These are phyloP conservation scores for Cyrtonyx montezumae DNA, from an alignment of 2,113 vertebrate genomes.

Conservation along the genomic window DNA sequence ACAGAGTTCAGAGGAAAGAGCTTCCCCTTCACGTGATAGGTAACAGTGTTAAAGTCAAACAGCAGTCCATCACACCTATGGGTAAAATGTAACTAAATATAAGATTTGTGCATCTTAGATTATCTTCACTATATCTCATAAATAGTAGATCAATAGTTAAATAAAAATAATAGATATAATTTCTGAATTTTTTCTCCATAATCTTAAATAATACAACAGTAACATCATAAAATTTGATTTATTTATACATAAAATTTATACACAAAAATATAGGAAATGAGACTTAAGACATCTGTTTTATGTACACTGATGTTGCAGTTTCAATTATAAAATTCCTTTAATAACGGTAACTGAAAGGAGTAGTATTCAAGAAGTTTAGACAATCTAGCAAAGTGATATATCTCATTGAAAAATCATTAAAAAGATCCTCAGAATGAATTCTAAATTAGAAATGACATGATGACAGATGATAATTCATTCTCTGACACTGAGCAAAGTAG, in stretches of 20 bases:
- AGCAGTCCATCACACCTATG: not conserved
- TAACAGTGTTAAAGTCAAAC: not conserved
- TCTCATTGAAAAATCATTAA: slow-evolving; percentile 2
- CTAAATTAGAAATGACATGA: not conserved
- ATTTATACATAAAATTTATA: not conserved
- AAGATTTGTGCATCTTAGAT: not conserved
- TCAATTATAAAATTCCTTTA: not conserved
- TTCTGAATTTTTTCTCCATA: not conserved
- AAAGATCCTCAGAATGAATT: not conserved
- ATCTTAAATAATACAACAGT: not conserved
- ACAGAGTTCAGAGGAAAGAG: not conserved
- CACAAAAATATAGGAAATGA: accelerated
- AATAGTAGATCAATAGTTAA: not conserved
- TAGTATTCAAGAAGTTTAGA: not conserved
- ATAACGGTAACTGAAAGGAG: not conserved
- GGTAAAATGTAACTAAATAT: not conserved
- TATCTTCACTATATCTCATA: not conserved
- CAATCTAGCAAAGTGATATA: not conserved
- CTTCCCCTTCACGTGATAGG: not conserved
- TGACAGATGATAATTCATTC: not conserved
- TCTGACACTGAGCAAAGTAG: not conserved
- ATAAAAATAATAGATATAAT: not conserved
- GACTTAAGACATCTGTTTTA: not conserved
- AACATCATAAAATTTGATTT: not conserved
- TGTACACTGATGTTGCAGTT: not conserved